Conservation (phyloP, 2,113 vertebrate genomes). For the Scomber colias region DNA sequence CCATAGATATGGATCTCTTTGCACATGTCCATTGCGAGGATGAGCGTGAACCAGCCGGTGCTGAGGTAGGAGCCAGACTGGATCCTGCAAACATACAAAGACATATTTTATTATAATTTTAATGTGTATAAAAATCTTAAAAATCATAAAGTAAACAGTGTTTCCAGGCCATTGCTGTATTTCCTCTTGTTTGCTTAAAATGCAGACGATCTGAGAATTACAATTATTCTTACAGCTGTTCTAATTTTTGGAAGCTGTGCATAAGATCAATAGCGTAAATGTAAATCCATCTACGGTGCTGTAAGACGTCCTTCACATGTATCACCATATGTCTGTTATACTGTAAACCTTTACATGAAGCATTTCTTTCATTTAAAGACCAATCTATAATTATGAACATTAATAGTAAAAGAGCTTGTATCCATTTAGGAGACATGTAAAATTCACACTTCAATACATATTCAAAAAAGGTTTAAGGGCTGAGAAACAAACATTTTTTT, state of each 20-base stretch:
- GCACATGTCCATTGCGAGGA: constrained; percentile 99
- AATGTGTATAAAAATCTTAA: constrained; percentile 12
- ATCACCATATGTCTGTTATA: neutral
- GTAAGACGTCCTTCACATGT: neutral
- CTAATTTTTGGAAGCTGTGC: neutral
- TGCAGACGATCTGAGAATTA: constrained; percentile 28
- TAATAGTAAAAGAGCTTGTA: neutral
- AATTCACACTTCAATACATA: neutral
- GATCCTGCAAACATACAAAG: constrained; percentile 87
- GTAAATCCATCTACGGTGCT: constrained; percentile 9
- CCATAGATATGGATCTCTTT: constrained; percentile 97
- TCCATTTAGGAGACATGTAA: neutral
- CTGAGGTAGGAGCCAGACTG: constrained; percentile 98
- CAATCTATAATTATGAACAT: neutral
- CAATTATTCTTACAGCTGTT: constrained; percentile 50
- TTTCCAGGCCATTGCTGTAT: neutral
- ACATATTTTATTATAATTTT: constrained; percentile 9
- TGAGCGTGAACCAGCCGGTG: constrained; percentile 98
- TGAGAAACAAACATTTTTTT: constrained; percentile 4
- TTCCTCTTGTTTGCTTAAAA: constrained; percentile 24
- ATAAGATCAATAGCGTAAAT: constrained; percentile 36
- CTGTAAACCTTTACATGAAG: neutral
- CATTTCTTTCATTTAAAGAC: neutral
- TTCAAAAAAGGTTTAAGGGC: neutral
- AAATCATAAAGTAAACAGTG: neutral